phyloP scores from a whole-genome alignment of 92 coral and sea anemone species.

The Palythoa grandis region DNA sequence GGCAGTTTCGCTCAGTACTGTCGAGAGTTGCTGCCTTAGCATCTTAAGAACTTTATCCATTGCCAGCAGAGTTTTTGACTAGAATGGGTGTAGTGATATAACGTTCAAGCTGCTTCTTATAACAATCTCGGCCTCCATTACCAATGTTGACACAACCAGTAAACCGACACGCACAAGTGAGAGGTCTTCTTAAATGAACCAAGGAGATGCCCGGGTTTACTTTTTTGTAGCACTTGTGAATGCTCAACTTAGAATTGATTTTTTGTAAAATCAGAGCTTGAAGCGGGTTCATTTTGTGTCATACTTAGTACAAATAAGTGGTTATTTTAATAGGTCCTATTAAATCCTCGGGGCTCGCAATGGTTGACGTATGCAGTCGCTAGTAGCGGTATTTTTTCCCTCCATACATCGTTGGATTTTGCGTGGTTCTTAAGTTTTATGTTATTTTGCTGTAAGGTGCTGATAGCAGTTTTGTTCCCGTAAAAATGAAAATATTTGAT shows the following conservation, averaged over 20 bases:
- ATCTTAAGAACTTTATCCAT: background rate
- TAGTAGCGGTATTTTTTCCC: background rate
- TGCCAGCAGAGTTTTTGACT: background rate
- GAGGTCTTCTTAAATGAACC: background rate
- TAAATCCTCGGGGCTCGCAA: background rate
- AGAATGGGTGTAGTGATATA: background rate
- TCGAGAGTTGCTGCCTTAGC: slow-evolving; percentile 1
- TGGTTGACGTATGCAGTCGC: background rate
- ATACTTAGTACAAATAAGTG: background rate
- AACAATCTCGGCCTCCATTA: background rate
- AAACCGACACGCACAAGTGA: slow-evolving; percentile 6
- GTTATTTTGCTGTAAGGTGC: background rate
- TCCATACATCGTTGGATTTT: background rate
- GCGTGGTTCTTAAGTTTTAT: background rate
- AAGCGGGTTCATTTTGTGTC: background rate
- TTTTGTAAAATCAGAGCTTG: background rate
- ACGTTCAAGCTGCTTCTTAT: background rate
- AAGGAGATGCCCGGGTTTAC: background rate
- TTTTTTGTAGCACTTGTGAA: slow-evolving; percentile 3
- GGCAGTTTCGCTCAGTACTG: slow-evolving; percentile 18
- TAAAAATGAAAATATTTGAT: background rate
- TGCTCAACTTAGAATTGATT: background rate
- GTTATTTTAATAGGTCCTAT: slow-evolving; percentile 20
- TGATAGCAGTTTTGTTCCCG: background rate
- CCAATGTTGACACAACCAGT: background rate